phyloP scores from a whole-genome alignment of 2,797 vertebrate genomes.

The Spizella passerina region DNA sequence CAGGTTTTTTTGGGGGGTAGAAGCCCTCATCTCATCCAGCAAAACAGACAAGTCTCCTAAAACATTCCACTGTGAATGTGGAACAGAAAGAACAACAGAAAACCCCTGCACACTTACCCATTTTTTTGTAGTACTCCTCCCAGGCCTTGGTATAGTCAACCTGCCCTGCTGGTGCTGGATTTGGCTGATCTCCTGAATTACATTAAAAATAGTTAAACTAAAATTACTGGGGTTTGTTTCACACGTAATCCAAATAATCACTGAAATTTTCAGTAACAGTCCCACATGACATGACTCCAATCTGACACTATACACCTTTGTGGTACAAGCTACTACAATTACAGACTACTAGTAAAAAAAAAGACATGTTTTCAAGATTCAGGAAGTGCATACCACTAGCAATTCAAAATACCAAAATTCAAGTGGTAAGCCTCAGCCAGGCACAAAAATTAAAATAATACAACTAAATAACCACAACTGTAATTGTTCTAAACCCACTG shows the following conservation, averaged over 20 bases:
- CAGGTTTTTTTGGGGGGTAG: not conserved
- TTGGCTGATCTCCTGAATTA: conserved; percentile 94
- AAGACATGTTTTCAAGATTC: not conserved
- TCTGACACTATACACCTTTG: not conserved
- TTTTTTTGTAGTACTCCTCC: conserved; percentile 99
- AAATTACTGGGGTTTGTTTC: not conserved
- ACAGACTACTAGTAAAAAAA: not conserved
- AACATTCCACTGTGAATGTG: not conserved
- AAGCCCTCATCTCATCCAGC: not conserved
- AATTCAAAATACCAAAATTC: not conserved
- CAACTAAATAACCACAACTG: not conserved
- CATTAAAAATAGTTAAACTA: conserved; percentile 56
- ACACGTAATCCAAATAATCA: not conserved
- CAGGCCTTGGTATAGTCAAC: conserved; percentile 99
- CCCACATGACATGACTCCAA: not conserved
- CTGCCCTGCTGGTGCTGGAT: conserved; percentile 96
- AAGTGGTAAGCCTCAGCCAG: not conserved
- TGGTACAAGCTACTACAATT: not conserved
- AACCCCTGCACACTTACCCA: conserved; percentile 81
- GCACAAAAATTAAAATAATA: not conserved
- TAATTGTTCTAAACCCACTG: not conserved
- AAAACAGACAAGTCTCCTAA: rapidly evolving
- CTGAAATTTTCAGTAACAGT: not conserved
- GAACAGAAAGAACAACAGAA: not conserved
- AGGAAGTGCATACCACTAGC: not conserved